Conservation (phyloP, 2,888 invertebrate species). For the Coleophora flavipennella region DNA sequence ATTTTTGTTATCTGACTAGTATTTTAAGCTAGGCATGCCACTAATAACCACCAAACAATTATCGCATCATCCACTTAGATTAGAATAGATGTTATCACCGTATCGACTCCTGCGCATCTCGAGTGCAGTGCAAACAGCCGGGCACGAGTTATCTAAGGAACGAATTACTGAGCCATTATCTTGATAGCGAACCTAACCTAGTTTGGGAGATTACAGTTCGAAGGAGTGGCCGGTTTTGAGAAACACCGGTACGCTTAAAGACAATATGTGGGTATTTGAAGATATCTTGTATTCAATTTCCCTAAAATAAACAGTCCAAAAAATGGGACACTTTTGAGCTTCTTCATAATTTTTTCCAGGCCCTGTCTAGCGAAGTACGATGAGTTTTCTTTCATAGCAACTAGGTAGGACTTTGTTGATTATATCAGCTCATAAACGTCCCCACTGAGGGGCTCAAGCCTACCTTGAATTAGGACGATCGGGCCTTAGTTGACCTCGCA, state of each 20-base stretch:
- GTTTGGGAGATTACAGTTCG: slow-evolving; percentile 32
- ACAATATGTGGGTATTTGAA: not conserved
- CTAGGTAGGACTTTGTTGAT: no score
- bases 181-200: slow-evolving; percentile 41
- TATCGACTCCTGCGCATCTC: slow-evolving; percentile 19
- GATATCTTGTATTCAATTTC: no score
- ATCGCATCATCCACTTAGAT: slow-evolving; percentile 3
- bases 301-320: no score
- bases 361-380: no score
- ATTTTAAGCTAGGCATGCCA: slow-evolving; percentile 1
- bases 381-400: no score
- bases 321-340: no score
- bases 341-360: no score
- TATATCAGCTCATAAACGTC: no score
- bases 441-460: no score
- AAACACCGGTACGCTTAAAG: not conserved
- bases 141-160: slow-evolving; percentile 34
- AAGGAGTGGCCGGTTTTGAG: slow-evolving; percentile 6
- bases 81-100: slow-evolving; percentile 6
- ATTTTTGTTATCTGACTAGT: no score
- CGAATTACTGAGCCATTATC: slow-evolving; percentile 55
- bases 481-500: no score
- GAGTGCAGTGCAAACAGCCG: slow-evolving; percentile 49
- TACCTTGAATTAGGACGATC: no score
- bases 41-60: not conserved